Evolutionary conservation across 2,888 invertebrate species (phyloP).

Genomic region (Drosophila nigricruria): DNA sequence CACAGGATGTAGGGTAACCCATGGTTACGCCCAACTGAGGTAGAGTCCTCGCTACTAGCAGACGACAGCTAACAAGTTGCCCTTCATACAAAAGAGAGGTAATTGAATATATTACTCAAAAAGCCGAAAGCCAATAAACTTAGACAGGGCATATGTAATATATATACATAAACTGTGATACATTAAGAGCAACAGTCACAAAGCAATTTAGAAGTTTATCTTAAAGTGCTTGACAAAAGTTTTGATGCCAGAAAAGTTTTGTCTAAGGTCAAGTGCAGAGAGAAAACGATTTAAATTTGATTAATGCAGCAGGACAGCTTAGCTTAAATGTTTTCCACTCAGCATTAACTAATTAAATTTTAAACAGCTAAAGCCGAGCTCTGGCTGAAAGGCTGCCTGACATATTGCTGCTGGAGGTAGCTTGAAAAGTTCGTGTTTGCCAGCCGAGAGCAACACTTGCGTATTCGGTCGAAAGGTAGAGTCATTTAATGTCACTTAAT

Average conservation of each 20-base stretch:
- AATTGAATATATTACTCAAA: not conserved
- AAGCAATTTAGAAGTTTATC: not conserved
- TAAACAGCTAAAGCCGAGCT: not conserved
- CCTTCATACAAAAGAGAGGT: not conserved
- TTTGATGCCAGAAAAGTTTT: not conserved
- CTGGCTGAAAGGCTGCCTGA: not conserved
- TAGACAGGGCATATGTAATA: not conserved
- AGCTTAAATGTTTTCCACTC: not conserved
- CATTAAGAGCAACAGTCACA: not conserved
- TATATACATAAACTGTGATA: no score
- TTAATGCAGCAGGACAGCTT: slow-evolving; percentile 1
- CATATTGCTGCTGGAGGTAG: slow-evolving; percentile 11
- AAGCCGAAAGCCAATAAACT: not conserved
- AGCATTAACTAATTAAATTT: slow-evolving; percentile 11
- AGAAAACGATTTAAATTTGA: slow-evolving; percentile 9
- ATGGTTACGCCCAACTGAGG: not conserved
- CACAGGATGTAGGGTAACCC: not conserved
- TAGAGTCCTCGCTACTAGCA: not conserved
- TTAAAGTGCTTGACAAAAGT: not conserved
- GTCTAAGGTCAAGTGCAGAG: not conserved
- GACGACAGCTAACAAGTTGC: not conserved
- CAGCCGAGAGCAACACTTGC: slow-evolving; percentile 19
- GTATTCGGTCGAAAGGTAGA: slow-evolving; percentile 23
- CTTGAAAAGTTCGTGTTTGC: not conserved
- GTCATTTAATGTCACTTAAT: slow-evolving; percentile 69